A percentile compares a stretch with the other conserved stretches of the same genome.
Evolutionary conservation across 2,888 invertebrate genomes (phyloP).

Genomic region (Dryococelus australis): DNA sequence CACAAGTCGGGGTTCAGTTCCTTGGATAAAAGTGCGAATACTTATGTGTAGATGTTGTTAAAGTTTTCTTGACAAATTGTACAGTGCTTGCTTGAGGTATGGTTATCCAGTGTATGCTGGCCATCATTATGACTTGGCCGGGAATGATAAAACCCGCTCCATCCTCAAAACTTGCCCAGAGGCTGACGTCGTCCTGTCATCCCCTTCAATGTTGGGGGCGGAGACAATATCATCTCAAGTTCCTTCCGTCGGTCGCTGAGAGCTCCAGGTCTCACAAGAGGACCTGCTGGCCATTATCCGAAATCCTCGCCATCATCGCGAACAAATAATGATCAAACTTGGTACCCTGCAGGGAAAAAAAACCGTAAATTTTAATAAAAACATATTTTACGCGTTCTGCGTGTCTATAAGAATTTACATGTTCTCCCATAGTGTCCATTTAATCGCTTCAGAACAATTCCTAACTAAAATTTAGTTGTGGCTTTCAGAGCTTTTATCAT

Average conservation of each 20-base stretch:
- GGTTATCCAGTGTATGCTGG: background rate
- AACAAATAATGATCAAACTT: slow-evolving; percentile 16
- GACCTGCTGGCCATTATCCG: background rate
- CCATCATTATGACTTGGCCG: background rate
- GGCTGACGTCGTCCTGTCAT: background rate
- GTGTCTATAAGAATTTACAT: too few species aligned
- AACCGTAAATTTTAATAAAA: too few species aligned
- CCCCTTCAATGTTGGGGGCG: background rate
- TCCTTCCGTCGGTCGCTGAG: background rate
- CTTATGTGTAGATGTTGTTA: too few species aligned
- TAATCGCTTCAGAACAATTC: too few species aligned
- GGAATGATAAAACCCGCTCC: too few species aligned
- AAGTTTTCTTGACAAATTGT: background rate
- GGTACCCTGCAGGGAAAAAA: background rate
- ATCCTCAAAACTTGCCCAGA: background rate
- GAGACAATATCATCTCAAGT: background rate
- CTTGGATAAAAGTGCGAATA: too few species aligned
- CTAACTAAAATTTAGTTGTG: too few species aligned
- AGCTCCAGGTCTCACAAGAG: background rate
- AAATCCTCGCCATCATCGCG: background rate
- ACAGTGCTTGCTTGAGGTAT: background rate
- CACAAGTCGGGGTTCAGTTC: too few species aligned
- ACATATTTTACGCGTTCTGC: too few species aligned
- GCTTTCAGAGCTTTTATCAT: too few species aligned
- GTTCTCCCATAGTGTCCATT: too few species aligned